phyloP scores from a whole-genome alignment of 2,888 invertebrate species.

The Mythimna loreyi region DNA sequence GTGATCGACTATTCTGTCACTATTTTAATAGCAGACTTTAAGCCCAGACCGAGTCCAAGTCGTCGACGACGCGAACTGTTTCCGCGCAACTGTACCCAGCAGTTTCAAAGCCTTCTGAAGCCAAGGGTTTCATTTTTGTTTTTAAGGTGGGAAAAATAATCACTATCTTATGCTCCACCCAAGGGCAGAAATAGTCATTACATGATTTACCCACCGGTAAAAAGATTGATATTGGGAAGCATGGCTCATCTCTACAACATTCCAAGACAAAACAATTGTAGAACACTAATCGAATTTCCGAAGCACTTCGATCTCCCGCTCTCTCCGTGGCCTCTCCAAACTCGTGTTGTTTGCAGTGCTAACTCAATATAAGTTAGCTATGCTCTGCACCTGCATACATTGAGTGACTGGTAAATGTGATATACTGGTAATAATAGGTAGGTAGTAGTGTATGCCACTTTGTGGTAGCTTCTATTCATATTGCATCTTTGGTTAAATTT shows the following conservation, averaged over 20 bases:
- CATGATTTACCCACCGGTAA: no score
- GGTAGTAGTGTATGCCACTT: background rate
- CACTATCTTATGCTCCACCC: no score
- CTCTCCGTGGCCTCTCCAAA: conserved; percentile 3
- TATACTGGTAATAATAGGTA: background rate
- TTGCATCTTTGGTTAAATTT: background rate
- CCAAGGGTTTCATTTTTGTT: no score
- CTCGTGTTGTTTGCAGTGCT: conserved; percentile 36
- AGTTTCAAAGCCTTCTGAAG: no score
- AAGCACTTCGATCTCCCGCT: conserved; percentile 25
- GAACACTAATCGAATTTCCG: conserved; percentile 31
- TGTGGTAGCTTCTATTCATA: background rate
- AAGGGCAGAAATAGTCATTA: no score
- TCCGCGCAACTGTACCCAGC: no score
- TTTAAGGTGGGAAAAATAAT: no score
- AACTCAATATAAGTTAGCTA: conserved; percentile 42
- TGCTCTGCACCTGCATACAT: conserved; percentile 33
- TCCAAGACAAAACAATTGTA: conserved; percentile 15
- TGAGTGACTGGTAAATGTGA: background rate
- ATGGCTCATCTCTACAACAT: background rate
- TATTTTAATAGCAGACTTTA: no score
- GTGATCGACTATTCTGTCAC: no score
- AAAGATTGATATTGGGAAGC: background rate
- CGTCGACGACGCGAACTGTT: no score
- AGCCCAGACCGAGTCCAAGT: no score